Conservation (phyloP, 2,113 vertebrate species). For the Xyliphius kryptos region DNA sequence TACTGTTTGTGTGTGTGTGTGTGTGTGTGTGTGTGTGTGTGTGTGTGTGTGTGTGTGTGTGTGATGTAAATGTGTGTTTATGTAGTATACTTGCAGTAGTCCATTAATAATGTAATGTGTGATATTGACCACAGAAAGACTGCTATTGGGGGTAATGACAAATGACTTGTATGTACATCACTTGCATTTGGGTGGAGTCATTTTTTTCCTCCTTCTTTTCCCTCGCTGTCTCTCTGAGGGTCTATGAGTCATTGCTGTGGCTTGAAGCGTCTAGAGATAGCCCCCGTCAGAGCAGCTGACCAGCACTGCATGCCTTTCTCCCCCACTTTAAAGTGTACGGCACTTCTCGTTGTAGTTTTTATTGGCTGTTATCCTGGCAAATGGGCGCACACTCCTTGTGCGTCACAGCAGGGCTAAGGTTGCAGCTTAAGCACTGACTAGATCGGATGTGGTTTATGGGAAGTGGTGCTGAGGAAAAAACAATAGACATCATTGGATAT, state of each 20-base stretch:
- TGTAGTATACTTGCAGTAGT: too few species aligned
- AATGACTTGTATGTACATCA: neutral
- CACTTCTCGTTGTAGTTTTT: neutral
- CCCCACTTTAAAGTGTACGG: constrained; percentile 1
- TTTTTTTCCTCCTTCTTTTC: neutral
- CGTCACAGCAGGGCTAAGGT: constrained; percentile 9
- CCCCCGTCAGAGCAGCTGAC: constrained; percentile 13
- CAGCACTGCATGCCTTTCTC: constrained; percentile 3
- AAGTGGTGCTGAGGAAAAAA: constrained; percentile 12
- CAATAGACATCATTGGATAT: neutral
- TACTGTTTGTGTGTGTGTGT: too few species aligned
- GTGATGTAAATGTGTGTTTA: too few species aligned
- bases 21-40: too few species aligned
- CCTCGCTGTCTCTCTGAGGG: neutral
- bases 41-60: too few species aligned
- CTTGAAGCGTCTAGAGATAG: neutral
- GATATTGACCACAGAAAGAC: neutral
- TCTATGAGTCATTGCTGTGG: constrained; percentile 23
- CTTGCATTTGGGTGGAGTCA: constrained; percentile 12
- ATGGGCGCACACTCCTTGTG: constrained; percentile 5
- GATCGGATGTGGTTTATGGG: constrained; percentile 10
- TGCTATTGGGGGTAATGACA: neutral
- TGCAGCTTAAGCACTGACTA: neutral
- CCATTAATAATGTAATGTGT: too few species aligned
- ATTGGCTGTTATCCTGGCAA: neutral